These are phyloP conservation scores for Cyprichromis sp. DNA, from an alignment of 2,113 vertebrate species.

Conservation along the genomic window DNA sequence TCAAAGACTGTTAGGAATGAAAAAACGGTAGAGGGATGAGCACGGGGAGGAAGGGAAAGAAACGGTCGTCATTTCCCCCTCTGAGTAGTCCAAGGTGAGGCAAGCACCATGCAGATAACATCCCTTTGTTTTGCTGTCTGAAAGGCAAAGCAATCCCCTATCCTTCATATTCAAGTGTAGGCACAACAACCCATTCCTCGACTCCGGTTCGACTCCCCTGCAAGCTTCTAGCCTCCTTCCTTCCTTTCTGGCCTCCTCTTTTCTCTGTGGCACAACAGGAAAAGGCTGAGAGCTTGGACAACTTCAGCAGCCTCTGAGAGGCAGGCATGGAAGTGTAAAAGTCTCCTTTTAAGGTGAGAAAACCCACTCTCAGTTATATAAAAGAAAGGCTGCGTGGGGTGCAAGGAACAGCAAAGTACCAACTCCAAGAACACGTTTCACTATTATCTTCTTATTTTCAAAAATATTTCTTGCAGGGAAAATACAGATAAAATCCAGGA, in stretches of 20 bases:
- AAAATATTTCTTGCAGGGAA: not conserved
- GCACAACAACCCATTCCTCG: not conserved
- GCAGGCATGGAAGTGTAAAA: slow-evolving; percentile 59
- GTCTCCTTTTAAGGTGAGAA: slow-evolving; percentile 78
- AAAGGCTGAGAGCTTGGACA: slow-evolving; percentile 36
- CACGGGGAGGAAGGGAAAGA: not conserved
- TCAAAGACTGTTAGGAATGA: slow-evolving; percentile 40
- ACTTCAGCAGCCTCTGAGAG: slow-evolving; percentile 42
- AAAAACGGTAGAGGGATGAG: slow-evolving; percentile 18
- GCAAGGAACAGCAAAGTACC: slow-evolving; percentile 30
- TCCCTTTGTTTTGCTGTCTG: slow-evolving; percentile 44
- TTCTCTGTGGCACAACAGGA: slow-evolving; percentile 54
- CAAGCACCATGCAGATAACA: slow-evolving; percentile 23
- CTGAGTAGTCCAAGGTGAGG: slow-evolving; percentile 30
- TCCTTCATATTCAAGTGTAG: slow-evolving; percentile 17
- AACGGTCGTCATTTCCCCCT: slow-evolving; percentile 18
- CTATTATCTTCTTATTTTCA: slow-evolving; percentile 24
- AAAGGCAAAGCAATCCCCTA: not conserved
- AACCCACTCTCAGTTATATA: slow-evolving; percentile 61
- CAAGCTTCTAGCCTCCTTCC: slow-evolving; percentile 23
- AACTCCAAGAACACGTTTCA: slow-evolving; percentile 5
- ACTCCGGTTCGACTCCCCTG: slow-evolving; percentile 8
- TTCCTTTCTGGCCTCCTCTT: slow-evolving; percentile 19
- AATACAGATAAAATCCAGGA: not conserved
- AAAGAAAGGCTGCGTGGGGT: slow-evolving; percentile 56